A percentile compares a stretch with the other conserved stretches of the same genome.
These are phyloP conservation scores for Noctua pronuba DNA, from an alignment of 2,888 invertebrate species.

Conservation along the genomic window DNA sequence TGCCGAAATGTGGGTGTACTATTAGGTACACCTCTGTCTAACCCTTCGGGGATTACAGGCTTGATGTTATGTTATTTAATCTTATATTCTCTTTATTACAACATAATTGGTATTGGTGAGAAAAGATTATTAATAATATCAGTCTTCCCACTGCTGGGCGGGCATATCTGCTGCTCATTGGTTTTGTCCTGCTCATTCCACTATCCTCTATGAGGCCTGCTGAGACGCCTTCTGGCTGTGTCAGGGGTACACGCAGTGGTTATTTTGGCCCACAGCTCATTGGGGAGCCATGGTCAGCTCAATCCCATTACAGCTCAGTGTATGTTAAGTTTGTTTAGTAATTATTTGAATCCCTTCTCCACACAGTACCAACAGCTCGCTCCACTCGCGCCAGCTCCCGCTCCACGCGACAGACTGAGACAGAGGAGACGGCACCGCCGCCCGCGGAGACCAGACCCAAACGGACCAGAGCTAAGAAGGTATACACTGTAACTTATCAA, in stretches of 20 bases:
- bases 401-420: slow-evolving; percentile 57
- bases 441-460: slow-evolving; percentile 77
- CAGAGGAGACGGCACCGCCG: slow-evolving; percentile 41
- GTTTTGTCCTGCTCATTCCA: no score
- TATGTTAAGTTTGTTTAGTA: not conserved
- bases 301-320: not conserved
- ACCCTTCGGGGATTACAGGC: no score
- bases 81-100: no score
- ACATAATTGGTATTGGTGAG: no score
- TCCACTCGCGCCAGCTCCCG: slow-evolving; percentile 76
- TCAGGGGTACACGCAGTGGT: not conserved
- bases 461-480: slow-evolving; percentile 82
- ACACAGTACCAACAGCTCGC: slow-evolving; percentile 65
- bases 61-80: no score
- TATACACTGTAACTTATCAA: slow-evolving; percentile 47
- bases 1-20: no score
- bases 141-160: no score
- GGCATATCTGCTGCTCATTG: no score
- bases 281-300: not conserved
- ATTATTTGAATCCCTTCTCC: not conserved
- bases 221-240: not conserved
- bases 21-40: no score
- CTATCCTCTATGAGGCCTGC: no score
- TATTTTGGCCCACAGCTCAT: not conserved
- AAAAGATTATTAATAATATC: no score